Evolutionary conservation across 2,113 vertebrate genomes (phyloP).

Genomic region (Spilogale gracilis): DNA sequence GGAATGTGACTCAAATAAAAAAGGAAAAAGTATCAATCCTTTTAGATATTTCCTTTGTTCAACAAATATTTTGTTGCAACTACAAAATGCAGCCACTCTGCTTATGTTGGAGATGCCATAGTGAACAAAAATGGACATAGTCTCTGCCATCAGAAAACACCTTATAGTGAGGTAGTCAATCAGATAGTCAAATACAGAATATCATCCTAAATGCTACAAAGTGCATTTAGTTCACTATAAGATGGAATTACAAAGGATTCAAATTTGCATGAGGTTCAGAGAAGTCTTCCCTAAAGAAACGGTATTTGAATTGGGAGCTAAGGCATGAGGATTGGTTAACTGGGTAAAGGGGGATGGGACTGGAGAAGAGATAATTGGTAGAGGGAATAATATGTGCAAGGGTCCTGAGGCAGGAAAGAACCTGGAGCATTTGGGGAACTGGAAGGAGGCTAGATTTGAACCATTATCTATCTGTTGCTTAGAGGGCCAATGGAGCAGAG

Average conservation of each 20-base stretch:
- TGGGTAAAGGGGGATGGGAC: not conserved
- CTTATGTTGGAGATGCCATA: not conserved
- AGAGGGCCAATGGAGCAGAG: not conserved
- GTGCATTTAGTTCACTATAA: not conserved
- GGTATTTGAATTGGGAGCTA: not conserved
- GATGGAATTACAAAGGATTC: not conserved
- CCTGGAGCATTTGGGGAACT: not conserved
- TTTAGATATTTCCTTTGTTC: not conserved
- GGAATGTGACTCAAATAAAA: slow-evolving; percentile 24
- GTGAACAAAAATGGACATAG: not conserved
- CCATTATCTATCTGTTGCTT: not conserved
- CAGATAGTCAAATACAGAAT: not conserved
- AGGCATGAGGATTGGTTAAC: not conserved
- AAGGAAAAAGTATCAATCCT: not conserved
- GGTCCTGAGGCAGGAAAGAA: not conserved
- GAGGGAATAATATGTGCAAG: not conserved
- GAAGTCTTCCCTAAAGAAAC: not conserved
- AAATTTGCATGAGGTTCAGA: not conserved
- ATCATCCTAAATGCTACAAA: not conserved
- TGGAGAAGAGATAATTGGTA: not conserved
- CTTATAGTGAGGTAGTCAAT: not conserved
- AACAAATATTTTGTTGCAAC: not conserved
- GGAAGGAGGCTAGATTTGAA: not conserved
- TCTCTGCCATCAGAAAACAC: slow-evolving; percentile 20
- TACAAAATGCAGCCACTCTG: not conserved